Evolutionary conservation across 2,888 invertebrate species (phyloP).

Genomic region (Calameuta idolon): DNA sequence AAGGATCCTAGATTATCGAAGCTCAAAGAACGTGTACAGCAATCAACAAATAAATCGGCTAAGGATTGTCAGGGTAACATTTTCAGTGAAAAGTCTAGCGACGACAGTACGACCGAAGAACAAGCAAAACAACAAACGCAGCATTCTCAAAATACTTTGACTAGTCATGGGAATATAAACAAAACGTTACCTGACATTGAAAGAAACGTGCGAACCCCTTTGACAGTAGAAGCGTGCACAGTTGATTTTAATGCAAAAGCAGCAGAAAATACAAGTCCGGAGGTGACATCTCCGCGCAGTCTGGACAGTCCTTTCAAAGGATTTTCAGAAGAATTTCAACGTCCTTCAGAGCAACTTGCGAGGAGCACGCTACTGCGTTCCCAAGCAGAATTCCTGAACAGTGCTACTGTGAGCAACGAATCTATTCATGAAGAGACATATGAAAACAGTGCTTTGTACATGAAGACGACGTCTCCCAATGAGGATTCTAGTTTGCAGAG

Average conservation of each 20-base stretch:
- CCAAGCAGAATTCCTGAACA: not conserved
- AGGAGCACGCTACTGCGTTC: not conserved
- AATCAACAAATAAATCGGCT: not conserved
- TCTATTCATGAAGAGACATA: not conserved
- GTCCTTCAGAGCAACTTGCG: not conserved
- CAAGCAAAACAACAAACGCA: not conserved
- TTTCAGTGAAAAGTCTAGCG: not conserved
- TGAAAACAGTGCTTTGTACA: not conserved
- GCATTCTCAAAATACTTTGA: not conserved
- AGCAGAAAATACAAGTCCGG: not conserved
- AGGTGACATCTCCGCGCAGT: conserved; percentile 25
- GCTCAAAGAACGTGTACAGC: not conserved
- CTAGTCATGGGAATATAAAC: not conserved
- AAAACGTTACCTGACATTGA: not conserved
- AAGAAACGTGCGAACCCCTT: not conserved
- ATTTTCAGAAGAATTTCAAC: conserved; percentile 30
- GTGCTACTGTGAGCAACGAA: not conserved
- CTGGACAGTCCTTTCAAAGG: conserved; percentile 45
- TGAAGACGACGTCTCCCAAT: not conserved
- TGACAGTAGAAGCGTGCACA: not conserved
- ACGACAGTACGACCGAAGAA: not conserved
- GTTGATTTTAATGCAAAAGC: not conserved
- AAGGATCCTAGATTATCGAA: not conserved
- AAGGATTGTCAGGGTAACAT: not conserved
- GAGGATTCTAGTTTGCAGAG: not conserved